A percentile compares a stretch with the other conserved stretches of the same genome.
These are phyloP conservation scores for Himalopsyche kuldschensis DNA, from an alignment of 2,888 invertebrate genomes.

Conservation along the genomic window DNA sequence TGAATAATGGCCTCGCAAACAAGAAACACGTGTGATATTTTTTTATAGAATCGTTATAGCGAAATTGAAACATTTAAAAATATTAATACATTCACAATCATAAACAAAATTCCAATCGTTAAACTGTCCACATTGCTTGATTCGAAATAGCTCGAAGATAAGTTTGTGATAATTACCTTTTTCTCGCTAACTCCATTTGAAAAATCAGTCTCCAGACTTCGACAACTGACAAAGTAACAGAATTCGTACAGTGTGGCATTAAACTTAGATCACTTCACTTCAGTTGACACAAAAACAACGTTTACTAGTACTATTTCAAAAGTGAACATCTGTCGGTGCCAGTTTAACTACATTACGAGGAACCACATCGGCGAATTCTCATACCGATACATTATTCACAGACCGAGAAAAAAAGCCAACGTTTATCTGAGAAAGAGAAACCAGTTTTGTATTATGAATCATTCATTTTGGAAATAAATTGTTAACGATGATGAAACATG, in stretches of 20 bases:
- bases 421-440: neutral
- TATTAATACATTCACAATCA: no score
- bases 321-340: neutral
- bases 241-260: conserved; percentile 39
- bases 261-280: conserved; percentile 17
- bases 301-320: neutral
- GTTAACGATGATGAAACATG: neutral
- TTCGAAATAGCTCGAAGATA: neutral
- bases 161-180: conserved; percentile 38
- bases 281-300: neutral
- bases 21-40: no score
- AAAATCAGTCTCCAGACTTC: conserved; percentile 34
- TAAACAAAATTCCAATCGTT: no score
- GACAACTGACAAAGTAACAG: conserved; percentile 19
- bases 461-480: neutral
- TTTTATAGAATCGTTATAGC: no score
- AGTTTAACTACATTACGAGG: neutral
- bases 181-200: conserved; percentile 42
- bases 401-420: neutral
- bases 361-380: neutral
- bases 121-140: no score
- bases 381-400: neutral
- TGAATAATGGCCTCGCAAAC: no score
- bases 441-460: neutral
- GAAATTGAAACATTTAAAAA: no score